phyloP scores from a whole-genome alignment of 2,888 invertebrate species.

The Venustoraphidia nigricollis region DNA sequence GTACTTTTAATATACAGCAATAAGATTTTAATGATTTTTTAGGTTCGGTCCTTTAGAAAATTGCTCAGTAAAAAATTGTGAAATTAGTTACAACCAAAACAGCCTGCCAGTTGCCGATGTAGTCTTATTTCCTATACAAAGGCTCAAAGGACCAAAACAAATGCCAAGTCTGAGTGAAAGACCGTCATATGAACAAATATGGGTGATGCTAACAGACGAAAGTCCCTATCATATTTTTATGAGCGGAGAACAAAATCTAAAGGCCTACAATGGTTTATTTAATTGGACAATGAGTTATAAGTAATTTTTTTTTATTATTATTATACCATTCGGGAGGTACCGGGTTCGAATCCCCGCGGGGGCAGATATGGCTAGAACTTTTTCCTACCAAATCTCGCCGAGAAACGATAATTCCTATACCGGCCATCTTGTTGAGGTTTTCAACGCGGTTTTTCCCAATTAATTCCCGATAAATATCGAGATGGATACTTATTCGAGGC shows the following conservation, averaged over 20 bases:
- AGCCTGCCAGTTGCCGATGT: slow-evolving; percentile 40
- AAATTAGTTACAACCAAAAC: slow-evolving; percentile 35
- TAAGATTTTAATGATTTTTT: slow-evolving; percentile 13
- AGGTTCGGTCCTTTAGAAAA: slow-evolving; percentile 36
- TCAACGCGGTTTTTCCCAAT: too few species aligned
- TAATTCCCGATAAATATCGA: too few species aligned
- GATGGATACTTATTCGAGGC: too few species aligned
- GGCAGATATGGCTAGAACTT: too few species aligned
- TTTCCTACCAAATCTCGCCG: too few species aligned
- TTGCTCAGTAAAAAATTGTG: slow-evolving; percentile 47
- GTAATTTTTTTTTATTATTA: slow-evolving; percentile 21
- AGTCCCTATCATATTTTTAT: slow-evolving; percentile 44
- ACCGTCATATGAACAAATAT: slow-evolving; percentile 36
- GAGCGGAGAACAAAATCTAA: slow-evolving; percentile 20
- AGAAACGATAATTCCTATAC: too few species aligned
- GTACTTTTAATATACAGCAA: background rate
- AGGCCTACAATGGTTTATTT: slow-evolving; percentile 40
- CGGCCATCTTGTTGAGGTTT: too few species aligned
- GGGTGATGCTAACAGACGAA: slow-evolving; percentile 57
- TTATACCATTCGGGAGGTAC: too few species aligned
- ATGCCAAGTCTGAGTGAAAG: slow-evolving; percentile 31
- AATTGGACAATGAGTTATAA: slow-evolving; percentile 58
- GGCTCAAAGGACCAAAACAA: slow-evolving; percentile 27
- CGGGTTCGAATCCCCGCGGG: too few species aligned
- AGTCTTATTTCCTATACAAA: slow-evolving; percentile 43